Evolutionary conservation across 2,797 vertebrate genomes (phyloP), one percentile per base, ranked within the genome.

Genomic region (Chelidonichthys spinosus): DNA sequence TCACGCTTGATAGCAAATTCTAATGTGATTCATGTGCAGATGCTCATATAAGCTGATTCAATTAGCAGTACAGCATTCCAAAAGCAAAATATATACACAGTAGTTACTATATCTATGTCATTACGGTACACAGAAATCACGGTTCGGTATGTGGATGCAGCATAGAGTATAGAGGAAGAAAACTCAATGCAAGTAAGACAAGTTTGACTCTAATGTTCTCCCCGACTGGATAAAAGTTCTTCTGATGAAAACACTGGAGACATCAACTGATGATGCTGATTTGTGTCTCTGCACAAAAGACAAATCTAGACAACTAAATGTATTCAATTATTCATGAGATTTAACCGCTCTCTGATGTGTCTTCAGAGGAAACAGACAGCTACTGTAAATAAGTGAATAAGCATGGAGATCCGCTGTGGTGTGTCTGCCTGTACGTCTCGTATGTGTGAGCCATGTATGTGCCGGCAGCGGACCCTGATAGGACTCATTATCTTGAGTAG

Each of bases 401-500:
- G 18, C 65, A 40, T 37, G 60, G 47, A 68, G 69, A 74, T 44
- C 8, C 61, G 61, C 52, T 40, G 25, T 11, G 2, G 7, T 68
- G 62, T 17, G 47, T 81, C 44, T 60, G 32, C 37, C 50, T 25
- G 40, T 61, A 42, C 61, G 72, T 59, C 17, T 50, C 56, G 67
- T 65, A 68, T 68, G 53, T 85, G 76, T 46, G 63, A 69, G 50
- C 53, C 71, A 62, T 77, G 81, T 78, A 65, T 74, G 74, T 79
- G 79, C 66, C 32, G 35, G 71, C 43, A 32, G 74, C 72, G 72
- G 87, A 84, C 70, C 81, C 76, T 52, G 69, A 79, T 87, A 58
- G 17, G 75, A n/a, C 82, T 92, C 90, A 91, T 92, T 90, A 87
- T 65, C 81, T 84, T 85, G 90, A 93, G 90, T 90, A 90, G 85